A percentile compares a stretch with the other conserved stretches of the same genome.
phyloP scores from a whole-genome alignment of 2,797 vertebrate genomes.

The Threskiornis aethiopicus region DNA sequence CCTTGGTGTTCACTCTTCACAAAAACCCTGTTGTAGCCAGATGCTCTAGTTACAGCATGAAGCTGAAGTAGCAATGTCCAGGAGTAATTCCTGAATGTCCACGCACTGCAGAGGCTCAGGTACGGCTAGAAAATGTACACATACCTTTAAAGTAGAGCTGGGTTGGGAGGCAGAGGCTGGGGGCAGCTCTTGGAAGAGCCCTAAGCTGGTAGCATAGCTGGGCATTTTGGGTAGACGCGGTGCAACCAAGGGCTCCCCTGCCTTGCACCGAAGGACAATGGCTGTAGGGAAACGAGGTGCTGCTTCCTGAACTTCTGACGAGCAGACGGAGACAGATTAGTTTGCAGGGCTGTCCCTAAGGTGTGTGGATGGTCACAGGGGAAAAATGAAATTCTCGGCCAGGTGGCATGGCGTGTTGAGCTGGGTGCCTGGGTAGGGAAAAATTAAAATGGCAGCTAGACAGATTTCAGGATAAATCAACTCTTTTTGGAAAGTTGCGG shows the following conservation, averaged over 20 bases:
- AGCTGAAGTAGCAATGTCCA: background rate
- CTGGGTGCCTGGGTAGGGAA: background rate
- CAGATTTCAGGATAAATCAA: background rate
- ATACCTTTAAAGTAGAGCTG: background rate
- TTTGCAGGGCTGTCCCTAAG: background rate
- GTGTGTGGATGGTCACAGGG: background rate
- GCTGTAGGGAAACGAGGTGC: background rate
- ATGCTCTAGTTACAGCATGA: background rate
- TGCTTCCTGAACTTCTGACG: background rate
- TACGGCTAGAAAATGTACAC: background rate
- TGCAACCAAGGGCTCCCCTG: background rate
- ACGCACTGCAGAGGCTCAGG: background rate
- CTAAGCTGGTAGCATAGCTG: background rate
- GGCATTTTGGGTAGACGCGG: background rate
- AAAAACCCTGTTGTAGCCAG: background rate
- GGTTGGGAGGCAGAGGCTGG: background rate
- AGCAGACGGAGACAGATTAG: accelerated
- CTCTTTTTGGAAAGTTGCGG: background rate
- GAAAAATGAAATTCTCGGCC: background rate
- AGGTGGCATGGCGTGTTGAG: background rate
- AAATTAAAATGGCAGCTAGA: background rate
- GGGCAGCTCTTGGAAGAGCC: background rate
- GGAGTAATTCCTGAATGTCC: background rate
- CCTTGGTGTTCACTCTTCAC: background rate
- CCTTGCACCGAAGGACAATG: background rate